phyloP scores from a whole-genome alignment of 2,888 invertebrate species.

The Galerucella nymphaeae region DNA sequence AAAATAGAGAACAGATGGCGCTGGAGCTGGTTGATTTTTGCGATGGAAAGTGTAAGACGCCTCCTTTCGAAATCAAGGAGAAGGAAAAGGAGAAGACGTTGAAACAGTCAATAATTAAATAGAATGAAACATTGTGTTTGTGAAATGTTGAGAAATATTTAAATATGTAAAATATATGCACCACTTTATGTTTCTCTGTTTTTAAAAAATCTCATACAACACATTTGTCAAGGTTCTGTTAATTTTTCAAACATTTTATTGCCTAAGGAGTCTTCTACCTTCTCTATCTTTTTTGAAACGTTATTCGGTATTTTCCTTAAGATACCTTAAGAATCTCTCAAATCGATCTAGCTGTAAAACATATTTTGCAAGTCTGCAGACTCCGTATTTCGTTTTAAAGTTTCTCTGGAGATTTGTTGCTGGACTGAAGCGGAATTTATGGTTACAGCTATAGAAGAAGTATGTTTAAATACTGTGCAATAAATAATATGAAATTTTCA shows the following conservation, averaged over 20 bases:
- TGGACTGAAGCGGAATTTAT: neutral
- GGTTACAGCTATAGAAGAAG: neutral
- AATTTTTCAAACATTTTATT: neutral
- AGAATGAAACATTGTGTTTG: too few relatives aligned
- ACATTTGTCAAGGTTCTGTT: neutral
- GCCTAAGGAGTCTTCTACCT: neutral
- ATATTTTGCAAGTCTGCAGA: neutral
- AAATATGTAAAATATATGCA: too few relatives aligned
- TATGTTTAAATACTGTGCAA: neutral
- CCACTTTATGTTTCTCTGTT: neutral
- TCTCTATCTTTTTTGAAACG: neutral
- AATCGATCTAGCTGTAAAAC: neutral
- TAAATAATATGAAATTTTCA: neutral
- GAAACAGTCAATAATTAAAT: slow-evolving; percentile 44
- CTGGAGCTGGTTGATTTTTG: slow-evolving; percentile 46
- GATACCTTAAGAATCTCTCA: neutral
- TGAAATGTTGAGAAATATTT: too few relatives aligned
- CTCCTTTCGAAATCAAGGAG: slow-evolving; percentile 49
- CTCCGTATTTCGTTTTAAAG: neutral
- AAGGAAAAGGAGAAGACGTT: slow-evolving; percentile 44
- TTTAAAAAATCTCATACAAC: neutral
- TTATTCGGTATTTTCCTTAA: too few relatives aligned
- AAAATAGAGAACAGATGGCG: slow-evolving; percentile 56
- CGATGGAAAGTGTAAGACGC: slow-evolving; percentile 42
- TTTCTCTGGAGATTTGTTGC: neutral